Percentiles rank a stretch among this genome's conserved stretches.
Conservation (phyloP, 2,797 vertebrate species). For the Cottoperca gobio region DNA sequence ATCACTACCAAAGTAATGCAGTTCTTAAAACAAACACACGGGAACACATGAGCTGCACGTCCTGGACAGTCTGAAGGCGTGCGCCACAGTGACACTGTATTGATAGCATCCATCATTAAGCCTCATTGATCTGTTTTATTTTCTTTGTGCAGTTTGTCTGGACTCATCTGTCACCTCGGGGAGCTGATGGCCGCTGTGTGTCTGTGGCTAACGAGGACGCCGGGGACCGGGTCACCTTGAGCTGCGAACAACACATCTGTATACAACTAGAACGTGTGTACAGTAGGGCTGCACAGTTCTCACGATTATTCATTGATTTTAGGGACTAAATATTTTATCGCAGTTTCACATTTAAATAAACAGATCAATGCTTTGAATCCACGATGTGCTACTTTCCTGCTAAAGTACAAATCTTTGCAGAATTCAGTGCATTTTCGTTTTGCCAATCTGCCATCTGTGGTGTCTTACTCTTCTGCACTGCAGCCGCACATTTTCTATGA, state of each 20-base stretch:
- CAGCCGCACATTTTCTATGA: too few relatives aligned
- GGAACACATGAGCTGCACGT: neutral
- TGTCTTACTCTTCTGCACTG: too few relatives aligned
- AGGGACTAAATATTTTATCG: too few relatives aligned
- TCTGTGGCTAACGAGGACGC: constrained; percentile 57
- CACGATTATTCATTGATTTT: too few relatives aligned
- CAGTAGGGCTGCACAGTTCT: too few relatives aligned
- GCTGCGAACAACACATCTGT: constrained; percentile 35
- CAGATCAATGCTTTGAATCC: too few relatives aligned
- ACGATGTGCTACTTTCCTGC: too few relatives aligned
- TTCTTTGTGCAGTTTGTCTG: constrained; percentile 18
- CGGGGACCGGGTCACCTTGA: constrained; percentile 73
- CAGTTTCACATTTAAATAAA: too few relatives aligned
- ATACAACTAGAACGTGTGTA: too few relatives aligned
- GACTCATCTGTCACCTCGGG: constrained; percentile 51
- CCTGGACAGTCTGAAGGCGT: neutral
- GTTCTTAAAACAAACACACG: constrained; percentile 18
- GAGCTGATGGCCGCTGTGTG: constrained; percentile 29
- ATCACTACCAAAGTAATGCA: constrained; percentile 13
- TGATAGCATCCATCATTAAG: constrained; percentile 54
- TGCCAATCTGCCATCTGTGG: too few relatives aligned
- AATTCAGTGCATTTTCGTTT: too few relatives aligned
- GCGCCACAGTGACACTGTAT: constrained; percentile 8
- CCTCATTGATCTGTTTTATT: constrained; percentile 56
- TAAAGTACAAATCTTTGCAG: too few relatives aligned